Evolutionary conservation across 1,140 invertebrate species (phyloP).

Genomic region (Calephelis virginiensis): DNA sequence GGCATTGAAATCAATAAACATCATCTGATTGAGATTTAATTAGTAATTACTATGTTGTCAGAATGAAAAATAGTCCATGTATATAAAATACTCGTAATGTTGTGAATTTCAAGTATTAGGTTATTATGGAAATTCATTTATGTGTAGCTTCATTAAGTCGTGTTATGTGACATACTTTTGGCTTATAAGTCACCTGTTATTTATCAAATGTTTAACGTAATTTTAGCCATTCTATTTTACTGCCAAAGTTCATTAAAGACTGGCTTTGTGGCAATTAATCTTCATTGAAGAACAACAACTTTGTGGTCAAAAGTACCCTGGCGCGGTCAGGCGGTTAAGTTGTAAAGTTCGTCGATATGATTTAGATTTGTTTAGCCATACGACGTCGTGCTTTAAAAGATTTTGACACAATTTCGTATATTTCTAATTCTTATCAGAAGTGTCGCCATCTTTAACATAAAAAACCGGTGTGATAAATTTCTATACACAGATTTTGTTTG

Average conservation of each 20-base stretch:
- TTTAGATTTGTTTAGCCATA: conserved; percentile 13
- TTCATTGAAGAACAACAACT: background rate
- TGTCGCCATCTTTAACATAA: conserved; percentile 18
- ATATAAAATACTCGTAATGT: conserved; percentile 44
- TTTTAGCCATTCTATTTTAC: conserved; percentile 9
- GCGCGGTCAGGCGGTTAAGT: background rate
- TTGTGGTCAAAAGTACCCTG: background rate
- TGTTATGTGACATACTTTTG: conserved; percentile 20
- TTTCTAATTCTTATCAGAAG: conserved; percentile 1
- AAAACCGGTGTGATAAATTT: conserved; percentile 59
- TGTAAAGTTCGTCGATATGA: background rate
- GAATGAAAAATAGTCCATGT: conserved; percentile 19
- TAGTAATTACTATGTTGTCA: conserved; percentile 18
- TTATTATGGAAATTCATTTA: conserved; percentile 14
- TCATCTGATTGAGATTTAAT: conserved; percentile 1
- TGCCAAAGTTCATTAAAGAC: conserved; percentile 11
- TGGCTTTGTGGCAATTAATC: conserved; percentile 10
- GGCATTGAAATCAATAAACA: background rate
- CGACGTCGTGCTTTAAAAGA: background rate
- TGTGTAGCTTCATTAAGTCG: conserved; percentile 8
- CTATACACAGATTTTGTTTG: conserved; percentile 49
- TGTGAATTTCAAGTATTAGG: conserved; percentile 36
- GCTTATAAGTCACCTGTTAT: conserved; percentile 18
- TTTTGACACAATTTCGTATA: conserved; percentile 12
- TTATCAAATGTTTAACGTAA: conserved; percentile 13